These are phyloP conservation scores for Petrocephalus schoutedeni DNA, from an alignment of 2,797 vertebrate genomes.

Conservation along the genomic window DNA sequence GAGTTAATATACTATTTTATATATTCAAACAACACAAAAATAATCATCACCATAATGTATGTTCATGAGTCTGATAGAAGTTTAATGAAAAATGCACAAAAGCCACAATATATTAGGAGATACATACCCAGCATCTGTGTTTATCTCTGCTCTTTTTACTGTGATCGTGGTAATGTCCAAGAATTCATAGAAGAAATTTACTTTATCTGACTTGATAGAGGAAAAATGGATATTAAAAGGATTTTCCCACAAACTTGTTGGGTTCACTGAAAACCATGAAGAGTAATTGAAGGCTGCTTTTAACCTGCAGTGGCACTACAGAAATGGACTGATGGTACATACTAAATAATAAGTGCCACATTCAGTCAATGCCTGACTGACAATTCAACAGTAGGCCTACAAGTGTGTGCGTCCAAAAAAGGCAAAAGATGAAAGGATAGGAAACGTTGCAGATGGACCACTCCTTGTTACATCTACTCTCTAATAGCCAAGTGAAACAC, in stretches of 20 bases:
- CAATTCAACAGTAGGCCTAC: background rate
- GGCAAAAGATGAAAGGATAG: constrained; percentile 1
- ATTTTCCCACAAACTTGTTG: background rate
- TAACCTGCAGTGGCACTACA: background rate
- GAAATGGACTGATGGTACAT: background rate
- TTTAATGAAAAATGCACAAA: background rate
- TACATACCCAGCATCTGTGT: background rate
- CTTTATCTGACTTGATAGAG: background rate
- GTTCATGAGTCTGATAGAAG: background rate
- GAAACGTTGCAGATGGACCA: background rate
- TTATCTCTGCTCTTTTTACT: background rate
- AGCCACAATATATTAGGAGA: background rate
- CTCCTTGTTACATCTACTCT: constrained; percentile 7
- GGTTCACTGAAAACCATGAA: background rate
- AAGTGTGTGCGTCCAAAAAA: background rate
- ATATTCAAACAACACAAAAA: background rate
- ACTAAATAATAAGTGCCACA: background rate
- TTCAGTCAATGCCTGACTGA: background rate
- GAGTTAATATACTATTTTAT: background rate
- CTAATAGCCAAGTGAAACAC: constrained; percentile 5
- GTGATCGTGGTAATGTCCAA: background rate
- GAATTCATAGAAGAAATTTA: background rate
- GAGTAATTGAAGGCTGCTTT: background rate
- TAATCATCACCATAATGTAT: background rate
- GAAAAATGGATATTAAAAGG: background rate